These are phyloP conservation scores for Agriotes lineatus DNA, from an alignment of 2,888 invertebrate species.

Conservation along the genomic window DNA sequence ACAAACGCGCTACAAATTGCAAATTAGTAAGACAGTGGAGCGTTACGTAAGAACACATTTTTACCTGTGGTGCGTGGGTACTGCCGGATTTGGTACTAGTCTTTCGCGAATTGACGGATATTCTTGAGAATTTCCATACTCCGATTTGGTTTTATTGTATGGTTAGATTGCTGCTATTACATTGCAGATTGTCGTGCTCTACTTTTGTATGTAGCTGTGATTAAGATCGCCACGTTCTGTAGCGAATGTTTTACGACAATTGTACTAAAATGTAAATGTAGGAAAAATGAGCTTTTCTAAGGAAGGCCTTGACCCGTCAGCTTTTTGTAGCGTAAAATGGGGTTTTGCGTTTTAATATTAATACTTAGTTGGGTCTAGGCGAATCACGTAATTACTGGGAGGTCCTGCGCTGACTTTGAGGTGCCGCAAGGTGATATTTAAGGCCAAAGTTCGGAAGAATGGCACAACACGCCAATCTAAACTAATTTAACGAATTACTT, in stretches of 20 bases:
- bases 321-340: background rate
- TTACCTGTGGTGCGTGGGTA: constrained; percentile 4
- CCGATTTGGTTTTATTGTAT: too few relatives aligned
- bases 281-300: too few relatives aligned
- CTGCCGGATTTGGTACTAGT: background rate
- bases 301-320: too few relatives aligned
- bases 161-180: too few relatives aligned
- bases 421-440: background rate
- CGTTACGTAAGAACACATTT: background rate
- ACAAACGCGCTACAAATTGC: background rate
- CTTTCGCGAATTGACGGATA: background rate
- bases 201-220: too few relatives aligned
- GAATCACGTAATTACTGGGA: too few relatives aligned
- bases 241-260: too few relatives aligned
- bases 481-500: too few relatives aligned
- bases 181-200: too few relatives aligned
- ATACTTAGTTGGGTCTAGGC: background rate
- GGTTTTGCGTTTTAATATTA: background rate
- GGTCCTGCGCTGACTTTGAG: background rate
- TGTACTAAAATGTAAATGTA: too few relatives aligned
- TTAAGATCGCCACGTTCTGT: too few relatives aligned
- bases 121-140: background rate
- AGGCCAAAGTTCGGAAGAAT: background rate
- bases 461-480: too few relatives aligned
- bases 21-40: background rate